Conservation (phyloP, 2,888 invertebrate genomes). For the Cordilura impudica region DNA sequence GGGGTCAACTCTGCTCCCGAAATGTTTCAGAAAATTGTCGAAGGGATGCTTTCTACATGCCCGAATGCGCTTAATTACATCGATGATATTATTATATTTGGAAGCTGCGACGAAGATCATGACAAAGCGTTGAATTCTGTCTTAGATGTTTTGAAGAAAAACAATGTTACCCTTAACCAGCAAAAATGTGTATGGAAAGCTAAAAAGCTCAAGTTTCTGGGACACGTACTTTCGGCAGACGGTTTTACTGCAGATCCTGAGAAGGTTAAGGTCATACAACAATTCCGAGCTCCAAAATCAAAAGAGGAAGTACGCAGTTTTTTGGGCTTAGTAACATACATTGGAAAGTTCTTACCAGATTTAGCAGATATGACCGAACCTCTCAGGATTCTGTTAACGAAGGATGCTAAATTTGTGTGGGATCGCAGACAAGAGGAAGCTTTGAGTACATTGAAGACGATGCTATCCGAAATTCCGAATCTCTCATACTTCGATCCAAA, state of each 20-base stretch:
- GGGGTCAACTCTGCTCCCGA: slow-evolving; percentile 70
- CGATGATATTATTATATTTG: slow-evolving; percentile 66
- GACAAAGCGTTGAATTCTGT: slow-evolving; percentile 63
- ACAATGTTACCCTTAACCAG: slow-evolving; percentile 67
- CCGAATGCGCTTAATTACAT: slow-evolving; percentile 67
- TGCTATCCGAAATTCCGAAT: slow-evolving; percentile 51
- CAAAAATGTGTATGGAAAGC: slow-evolving; percentile 65
- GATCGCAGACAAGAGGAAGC: slow-evolving; percentile 64
- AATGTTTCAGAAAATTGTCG: slow-evolving; percentile 66
- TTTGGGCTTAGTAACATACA: slow-evolving; percentile 70
- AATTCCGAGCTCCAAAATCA: slow-evolving; percentile 65
- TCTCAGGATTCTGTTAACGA: slow-evolving; percentile 65
- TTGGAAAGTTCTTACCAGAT: slow-evolving; percentile 63
- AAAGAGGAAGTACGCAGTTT: slow-evolving; percentile 70
- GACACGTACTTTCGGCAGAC: slow-evolving; percentile 50
- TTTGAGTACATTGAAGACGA: slow-evolving; percentile 66
- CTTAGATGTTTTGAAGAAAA: slow-evolving; percentile 56
- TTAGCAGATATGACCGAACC: slow-evolving; percentile 52
- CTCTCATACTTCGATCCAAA: slow-evolving; percentile 69
- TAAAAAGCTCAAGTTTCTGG: slow-evolving; percentile 43
- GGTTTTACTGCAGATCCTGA: slow-evolving; percentile 62
- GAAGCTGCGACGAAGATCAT: slow-evolving; percentile 67
- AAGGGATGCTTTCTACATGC: slow-evolving; percentile 67
- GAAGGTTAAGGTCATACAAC: slow-evolving; percentile 62
- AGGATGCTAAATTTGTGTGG: slow-evolving; percentile 68